Percentiles rank a stretch among this genome's conserved stretches.
Conservation (phyloP, 2,888 invertebrate genomes). For the Tetragonula carbonaria region DNA sequence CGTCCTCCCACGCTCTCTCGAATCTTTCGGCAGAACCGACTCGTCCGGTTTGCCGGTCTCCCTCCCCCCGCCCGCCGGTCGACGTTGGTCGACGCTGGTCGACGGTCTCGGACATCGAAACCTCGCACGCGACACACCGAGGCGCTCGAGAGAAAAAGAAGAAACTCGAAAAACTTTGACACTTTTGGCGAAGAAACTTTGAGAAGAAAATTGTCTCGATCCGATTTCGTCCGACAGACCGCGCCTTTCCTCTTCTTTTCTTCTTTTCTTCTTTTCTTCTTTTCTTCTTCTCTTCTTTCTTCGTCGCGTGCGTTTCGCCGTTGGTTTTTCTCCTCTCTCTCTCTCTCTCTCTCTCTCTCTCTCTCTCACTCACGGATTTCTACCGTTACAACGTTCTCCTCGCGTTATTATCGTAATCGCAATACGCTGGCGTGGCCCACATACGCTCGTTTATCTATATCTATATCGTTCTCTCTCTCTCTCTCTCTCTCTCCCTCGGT, state of each 20-base stretch:
- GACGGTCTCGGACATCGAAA: too few relatives aligned
- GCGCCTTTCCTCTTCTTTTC: neutral
- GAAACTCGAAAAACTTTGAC: too few relatives aligned
- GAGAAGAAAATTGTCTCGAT: too few relatives aligned
- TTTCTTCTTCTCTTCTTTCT: too few relatives aligned
- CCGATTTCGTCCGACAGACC: neutral
- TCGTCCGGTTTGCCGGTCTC: too few relatives aligned
- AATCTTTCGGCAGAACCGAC: too few relatives aligned
- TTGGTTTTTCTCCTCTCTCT: conserved; percentile 7
- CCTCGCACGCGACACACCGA: too few relatives aligned
- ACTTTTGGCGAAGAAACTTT: too few relatives aligned
- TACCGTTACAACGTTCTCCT: conserved; percentile 62
- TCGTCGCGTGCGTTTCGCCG: neutral
- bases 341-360: neutral
- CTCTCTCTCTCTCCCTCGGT: neutral
- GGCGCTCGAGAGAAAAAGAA: too few relatives aligned
- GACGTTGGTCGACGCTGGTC: too few relatives aligned
- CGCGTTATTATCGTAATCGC: conserved; percentile 66
- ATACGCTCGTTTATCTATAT: conserved; percentile 1
- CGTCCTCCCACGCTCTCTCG: too few relatives aligned
- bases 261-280: neutral
- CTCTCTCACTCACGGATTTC: neutral
- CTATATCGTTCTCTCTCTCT: neutral
- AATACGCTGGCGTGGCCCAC: conserved; percentile 35
- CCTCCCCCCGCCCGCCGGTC: too few relatives aligned